Conservation (phyloP, 2,113 vertebrate genomes). For the Megaleporinus macrocephalus region DNA sequence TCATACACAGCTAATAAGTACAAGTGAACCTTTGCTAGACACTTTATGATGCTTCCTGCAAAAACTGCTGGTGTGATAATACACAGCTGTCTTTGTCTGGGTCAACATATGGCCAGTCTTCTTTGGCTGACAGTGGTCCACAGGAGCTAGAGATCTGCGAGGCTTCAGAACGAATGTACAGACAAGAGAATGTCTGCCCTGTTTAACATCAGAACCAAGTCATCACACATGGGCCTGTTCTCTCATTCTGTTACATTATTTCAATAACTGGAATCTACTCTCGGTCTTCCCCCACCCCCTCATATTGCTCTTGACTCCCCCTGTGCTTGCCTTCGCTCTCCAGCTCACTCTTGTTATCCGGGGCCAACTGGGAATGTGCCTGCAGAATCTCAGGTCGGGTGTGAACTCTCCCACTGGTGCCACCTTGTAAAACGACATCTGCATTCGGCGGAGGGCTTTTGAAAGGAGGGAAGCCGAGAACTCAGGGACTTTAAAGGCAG, state of each 20-base stretch:
- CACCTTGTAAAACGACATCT: slow-evolving; percentile 55
- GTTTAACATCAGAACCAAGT: background rate
- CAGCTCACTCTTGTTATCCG: slow-evolving; percentile 16
- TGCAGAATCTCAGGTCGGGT: slow-evolving; percentile 49
- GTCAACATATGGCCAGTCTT: slow-evolving; percentile 27
- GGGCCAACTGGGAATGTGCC: slow-evolving; percentile 43
- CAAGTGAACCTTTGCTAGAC: background rate
- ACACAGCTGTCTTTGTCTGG: slow-evolving; percentile 19
- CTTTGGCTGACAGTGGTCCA: background rate
- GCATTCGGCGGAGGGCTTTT: slow-evolving; percentile 52
- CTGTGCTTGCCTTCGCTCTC: background rate
- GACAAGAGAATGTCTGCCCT: background rate
- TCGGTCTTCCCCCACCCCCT: background rate
- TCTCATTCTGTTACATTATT: background rate
- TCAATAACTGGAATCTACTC: slow-evolving; percentile 12
- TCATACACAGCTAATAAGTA: background rate
- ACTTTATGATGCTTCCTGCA: slow-evolving; percentile 11
- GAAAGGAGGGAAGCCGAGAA: slow-evolving; percentile 45
- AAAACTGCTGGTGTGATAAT: slow-evolving; percentile 18
- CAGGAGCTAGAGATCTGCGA: background rate
- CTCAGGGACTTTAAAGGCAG: slow-evolving; percentile 40
- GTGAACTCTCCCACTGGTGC: slow-evolving; percentile 56
- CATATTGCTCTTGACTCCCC: background rate
- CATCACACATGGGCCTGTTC: background rate
- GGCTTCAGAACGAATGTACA: background rate